These are phyloP conservation scores for Platalea minor DNA, from an alignment of 2,797 vertebrate genomes.

Conservation along the genomic window DNA sequence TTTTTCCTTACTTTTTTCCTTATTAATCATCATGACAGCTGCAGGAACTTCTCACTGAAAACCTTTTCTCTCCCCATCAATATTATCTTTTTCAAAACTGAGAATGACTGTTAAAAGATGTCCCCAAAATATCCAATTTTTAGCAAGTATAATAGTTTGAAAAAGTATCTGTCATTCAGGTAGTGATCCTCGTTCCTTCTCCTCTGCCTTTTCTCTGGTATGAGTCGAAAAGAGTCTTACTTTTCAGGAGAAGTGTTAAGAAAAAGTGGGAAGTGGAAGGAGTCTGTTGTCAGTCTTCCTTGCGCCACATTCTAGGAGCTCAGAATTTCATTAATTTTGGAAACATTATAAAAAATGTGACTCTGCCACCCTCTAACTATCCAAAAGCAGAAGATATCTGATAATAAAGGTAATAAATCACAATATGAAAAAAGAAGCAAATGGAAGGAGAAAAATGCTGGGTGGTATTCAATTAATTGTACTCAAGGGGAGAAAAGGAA, in stretches of 20 bases:
- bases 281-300: not conserved
- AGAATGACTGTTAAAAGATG: not conserved
- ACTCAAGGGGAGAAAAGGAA: not conserved
- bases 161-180: conserved; percentile 15
- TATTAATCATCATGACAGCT: conserved; percentile 53
- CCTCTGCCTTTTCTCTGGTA: not conserved
- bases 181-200: not conserved
- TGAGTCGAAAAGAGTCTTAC: not conserved
- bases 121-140: conserved; percentile 21
- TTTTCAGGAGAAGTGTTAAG: not conserved
- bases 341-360: not conserved
- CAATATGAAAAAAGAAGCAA: not conserved
- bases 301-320: not conserved
- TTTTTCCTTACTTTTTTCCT: not conserved
- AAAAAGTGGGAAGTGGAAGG: not conserved
- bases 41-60: conserved; percentile 46
- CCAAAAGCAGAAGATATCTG: not conserved
- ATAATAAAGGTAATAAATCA: not conserved
- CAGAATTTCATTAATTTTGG: not conserved
- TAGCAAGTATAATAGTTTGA: conserved; percentile 34
- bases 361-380: not conserved
- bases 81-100: conserved; percentile 63
- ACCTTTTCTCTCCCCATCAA: conserved; percentile 55
- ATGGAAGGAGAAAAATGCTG: not conserved
- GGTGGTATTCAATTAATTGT: not conserved